Conservation (phyloP, 2,113 vertebrate genomes). For the Tachuris rubrigastra region DNA sequence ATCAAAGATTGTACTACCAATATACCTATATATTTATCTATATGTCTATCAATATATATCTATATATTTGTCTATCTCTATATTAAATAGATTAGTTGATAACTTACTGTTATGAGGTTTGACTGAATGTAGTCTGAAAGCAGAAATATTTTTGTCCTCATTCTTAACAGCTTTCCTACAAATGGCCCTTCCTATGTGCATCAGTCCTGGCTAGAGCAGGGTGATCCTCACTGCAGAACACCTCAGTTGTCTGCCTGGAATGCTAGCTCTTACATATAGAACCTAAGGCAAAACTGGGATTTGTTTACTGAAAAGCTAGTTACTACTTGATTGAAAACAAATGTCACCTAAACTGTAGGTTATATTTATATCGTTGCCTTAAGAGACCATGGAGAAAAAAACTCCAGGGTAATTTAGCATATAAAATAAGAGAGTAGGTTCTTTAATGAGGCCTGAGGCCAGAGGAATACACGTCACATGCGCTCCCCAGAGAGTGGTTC, state of each 20-base stretch:
- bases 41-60: not conserved
- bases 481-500: no score
- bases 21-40: not conserved
- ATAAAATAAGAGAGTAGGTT: no score
- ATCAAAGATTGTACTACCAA: not conserved
- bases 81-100: not conserved
- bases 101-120: not conserved
- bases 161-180: not conserved
- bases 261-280: not conserved
- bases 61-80: not conserved
- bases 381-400: no score
- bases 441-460: no score
- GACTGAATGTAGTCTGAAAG: not conserved
- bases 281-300: not conserved
- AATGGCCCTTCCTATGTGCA: not conserved
- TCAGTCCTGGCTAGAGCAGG: not conserved
- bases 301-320: not conserved
- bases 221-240: not conserved
- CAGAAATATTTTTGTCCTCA: not conserved
- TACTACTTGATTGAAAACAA: not conserved
- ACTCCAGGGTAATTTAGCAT: no score
- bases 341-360: not conserved
- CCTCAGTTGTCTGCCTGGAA: not conserved
- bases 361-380: no score
- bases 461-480: no score